These are phyloP conservation scores for Homarus gammarus DNA, from an alignment of 2,888 invertebrate genomes.

Conservation along the genomic window DNA sequence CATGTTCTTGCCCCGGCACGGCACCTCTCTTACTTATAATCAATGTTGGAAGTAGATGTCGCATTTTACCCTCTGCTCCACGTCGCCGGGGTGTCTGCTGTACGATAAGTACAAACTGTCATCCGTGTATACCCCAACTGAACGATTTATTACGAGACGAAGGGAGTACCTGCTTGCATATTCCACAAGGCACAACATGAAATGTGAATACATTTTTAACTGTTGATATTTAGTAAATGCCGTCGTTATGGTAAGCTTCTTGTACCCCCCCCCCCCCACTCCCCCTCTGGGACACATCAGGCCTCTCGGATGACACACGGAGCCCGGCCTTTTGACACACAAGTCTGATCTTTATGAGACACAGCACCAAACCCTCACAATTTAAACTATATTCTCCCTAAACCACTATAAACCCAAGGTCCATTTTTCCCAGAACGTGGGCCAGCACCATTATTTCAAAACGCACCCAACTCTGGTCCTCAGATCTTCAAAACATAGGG, in stretches of 20 bases:
- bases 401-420: no score
- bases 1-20: background rate
- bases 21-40: background rate
- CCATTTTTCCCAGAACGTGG: no score
- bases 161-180: no score
- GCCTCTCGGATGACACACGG: conserved; percentile 23
- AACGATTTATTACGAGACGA: no score
- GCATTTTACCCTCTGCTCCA: background rate
- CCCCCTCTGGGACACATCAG: background rate
- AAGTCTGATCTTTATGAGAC: conserved; percentile 11
- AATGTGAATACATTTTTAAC: no score
- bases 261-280: background rate
- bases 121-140: no score
- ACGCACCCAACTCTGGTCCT: background rate
- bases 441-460: no score
- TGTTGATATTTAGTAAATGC: no score
- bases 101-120: background rate
- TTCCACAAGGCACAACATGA: no score
- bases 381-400: no score
- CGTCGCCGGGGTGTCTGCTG: background rate
- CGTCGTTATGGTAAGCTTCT: no score
- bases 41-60: background rate
- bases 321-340: conserved; percentile 18
- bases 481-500: background rate
- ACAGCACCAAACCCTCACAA: background rate